Conservation (phyloP, 2,113 vertebrate species). For the Oxyura jamaicensis region DNA sequence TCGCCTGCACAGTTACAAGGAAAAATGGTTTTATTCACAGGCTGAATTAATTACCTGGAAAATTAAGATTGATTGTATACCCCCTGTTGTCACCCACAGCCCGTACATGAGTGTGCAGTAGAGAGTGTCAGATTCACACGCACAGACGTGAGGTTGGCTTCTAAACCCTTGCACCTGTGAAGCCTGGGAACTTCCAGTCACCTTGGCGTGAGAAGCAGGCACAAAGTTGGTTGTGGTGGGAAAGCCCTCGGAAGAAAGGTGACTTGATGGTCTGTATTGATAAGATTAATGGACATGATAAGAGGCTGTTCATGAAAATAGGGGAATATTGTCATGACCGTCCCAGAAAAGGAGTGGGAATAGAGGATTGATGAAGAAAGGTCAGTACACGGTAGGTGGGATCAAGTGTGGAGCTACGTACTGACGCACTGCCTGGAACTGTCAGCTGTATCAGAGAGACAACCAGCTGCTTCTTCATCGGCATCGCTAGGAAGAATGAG, state of each 20-base stretch:
- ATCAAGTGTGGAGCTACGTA: background rate
- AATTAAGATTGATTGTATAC: background rate
- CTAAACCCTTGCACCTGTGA: background rate
- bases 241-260: background rate
- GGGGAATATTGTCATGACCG: too few species aligned
- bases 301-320: background rate
- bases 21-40: background rate
- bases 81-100: background rate
- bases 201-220: background rate
- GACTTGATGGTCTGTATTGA: background rate
- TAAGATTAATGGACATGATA: background rate
- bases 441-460: background rate
- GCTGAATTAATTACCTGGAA: background rate
- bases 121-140: background rate
- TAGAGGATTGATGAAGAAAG: background rate
- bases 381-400: background rate
- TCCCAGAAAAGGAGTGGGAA: background rate
- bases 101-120: background rate
- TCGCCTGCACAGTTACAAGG: rapidly evolving
- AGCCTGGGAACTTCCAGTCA: background rate
- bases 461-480: background rate
- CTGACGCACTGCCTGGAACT: background rate
- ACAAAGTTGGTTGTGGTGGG: background rate
- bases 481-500: background rate
- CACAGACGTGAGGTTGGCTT: background rate